Conservation (phyloP, 1,140 invertebrate species). For the Caenorhabditis brenneri region DNA sequence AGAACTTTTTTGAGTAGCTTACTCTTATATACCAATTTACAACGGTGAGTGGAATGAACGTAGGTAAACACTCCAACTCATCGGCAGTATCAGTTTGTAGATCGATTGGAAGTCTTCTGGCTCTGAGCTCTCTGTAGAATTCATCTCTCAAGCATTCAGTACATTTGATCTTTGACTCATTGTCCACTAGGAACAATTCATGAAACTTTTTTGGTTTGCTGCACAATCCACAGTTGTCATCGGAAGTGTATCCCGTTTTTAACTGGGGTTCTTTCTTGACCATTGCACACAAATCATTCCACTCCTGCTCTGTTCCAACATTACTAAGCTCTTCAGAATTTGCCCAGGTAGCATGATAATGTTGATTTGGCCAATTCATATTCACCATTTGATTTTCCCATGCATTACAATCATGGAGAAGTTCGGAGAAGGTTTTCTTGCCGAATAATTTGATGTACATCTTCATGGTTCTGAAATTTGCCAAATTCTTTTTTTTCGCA, state of each 20-base stretch:
- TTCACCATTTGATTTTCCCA: slow-evolving; percentile 13
- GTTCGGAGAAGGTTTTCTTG: not conserved
- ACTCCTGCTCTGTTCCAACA: not conserved
- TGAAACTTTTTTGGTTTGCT: not conserved
- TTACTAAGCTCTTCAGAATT: not conserved
- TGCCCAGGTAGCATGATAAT: not conserved
- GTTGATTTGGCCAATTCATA: not conserved
- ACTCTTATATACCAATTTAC: slow-evolving; percentile 1
- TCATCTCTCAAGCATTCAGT: not conserved
- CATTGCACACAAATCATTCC: not conserved
- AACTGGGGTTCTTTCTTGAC: not conserved
- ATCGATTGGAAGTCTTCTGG: not conserved
- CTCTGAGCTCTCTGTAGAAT: not conserved
- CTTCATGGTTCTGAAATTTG: not conserved
- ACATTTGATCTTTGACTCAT: not conserved
- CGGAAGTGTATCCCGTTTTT: not conserved
- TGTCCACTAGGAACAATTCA: not conserved
- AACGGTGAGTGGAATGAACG: not conserved
- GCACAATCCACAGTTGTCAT: not conserved
- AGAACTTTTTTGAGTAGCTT: not conserved
- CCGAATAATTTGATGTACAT: not conserved
- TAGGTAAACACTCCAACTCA: not conserved
- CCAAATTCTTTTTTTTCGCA: not conserved
- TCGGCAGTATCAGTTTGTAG: not conserved
- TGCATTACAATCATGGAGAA: not conserved